These are phyloP conservation scores for Clusia tigrina DNA, from an alignment of 2,888 invertebrate species.

Conservation along the genomic window DNA sequence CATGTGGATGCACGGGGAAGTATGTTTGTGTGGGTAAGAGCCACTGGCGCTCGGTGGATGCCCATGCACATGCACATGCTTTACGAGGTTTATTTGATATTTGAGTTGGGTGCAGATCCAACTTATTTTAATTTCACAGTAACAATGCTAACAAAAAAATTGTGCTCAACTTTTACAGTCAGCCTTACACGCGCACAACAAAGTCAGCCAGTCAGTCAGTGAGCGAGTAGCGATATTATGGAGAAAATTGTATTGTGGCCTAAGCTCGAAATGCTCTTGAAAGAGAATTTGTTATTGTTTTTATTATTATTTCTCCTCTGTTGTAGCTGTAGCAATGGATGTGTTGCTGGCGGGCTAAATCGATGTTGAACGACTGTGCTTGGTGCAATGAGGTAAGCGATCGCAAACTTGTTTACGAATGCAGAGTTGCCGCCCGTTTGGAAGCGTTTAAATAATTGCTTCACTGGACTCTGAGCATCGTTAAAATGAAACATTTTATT, in stretches of 20 bases:
- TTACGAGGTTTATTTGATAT: too few relatives aligned
- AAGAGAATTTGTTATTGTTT: conserved; percentile 17
- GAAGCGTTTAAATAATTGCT: too few relatives aligned
- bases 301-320: conserved; percentile 25
- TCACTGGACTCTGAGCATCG: too few relatives aligned
- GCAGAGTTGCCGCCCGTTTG: conserved; percentile 17
- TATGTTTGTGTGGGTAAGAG: too few relatives aligned
- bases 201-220: background rate
- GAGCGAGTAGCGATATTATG: too few relatives aligned
- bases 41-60: too few relatives aligned
- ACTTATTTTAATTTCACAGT: too few relatives aligned
- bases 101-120: too few relatives aligned
- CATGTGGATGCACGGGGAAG: too few relatives aligned
- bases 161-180: background rate
- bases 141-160: too few relatives aligned
- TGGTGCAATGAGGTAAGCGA: conserved; percentile 47
- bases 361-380: background rate
- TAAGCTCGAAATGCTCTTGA: conserved; percentile 5
- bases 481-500: too few relatives aligned
- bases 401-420: conserved; percentile 23
- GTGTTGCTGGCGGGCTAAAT: conserved; percentile 32
- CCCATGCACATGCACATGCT: too few relatives aligned
- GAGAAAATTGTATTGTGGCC: background rate
- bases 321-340: conserved; percentile 16
- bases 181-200: background rate